These are phyloP conservation scores for Crotalus adamanteus DNA, from an alignment of 2,797 vertebrate genomes.

Conservation along the genomic window DNA sequence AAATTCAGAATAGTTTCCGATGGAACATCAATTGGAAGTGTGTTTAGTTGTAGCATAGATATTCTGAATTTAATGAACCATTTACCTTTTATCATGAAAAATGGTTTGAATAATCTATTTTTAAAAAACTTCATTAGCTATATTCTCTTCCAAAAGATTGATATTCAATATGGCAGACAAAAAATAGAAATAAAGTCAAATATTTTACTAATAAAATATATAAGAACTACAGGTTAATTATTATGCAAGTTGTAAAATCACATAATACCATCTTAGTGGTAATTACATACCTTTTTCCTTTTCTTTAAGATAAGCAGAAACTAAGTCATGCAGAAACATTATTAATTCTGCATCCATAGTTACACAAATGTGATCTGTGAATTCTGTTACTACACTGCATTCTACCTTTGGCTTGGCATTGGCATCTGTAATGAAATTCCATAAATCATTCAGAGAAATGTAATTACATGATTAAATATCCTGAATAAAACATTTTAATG, in stretches of 20 bases:
- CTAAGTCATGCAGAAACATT: slow-evolving; percentile 99
- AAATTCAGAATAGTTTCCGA: not conserved
- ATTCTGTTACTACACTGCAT: slow-evolving; percentile 98
- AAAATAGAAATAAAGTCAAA: not conserved
- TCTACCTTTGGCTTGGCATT: slow-evolving; percentile 94
- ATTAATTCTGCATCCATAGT: slow-evolving; percentile 99
- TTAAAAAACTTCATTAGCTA: not conserved
- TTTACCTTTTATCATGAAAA: not conserved
- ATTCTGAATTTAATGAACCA: not conserved
- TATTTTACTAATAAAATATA: not conserved
- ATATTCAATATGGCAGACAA: not conserved
- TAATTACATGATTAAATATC: not conserved
- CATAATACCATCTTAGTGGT: not conserved
- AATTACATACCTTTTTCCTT: slow-evolving; percentile 90
- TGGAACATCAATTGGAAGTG: not conserved
- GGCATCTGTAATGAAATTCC: slow-evolving; percentile 67
- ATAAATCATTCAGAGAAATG: slow-evolving; percentile 26
- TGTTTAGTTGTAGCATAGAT: not conserved
- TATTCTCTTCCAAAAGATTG: not conserved
- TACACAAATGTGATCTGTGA: slow-evolving; percentile 98
- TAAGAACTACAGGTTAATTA: not conserved
- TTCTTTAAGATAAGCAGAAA: slow-evolving; percentile 97
- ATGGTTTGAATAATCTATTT: not conserved
- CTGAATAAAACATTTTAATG: not conserved
- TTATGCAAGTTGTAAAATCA: not conserved